These are phyloP conservation scores for Himantopus leucocephalus DNA, from an alignment of 2,113 vertebrate genomes.

Conservation along the genomic window DNA sequence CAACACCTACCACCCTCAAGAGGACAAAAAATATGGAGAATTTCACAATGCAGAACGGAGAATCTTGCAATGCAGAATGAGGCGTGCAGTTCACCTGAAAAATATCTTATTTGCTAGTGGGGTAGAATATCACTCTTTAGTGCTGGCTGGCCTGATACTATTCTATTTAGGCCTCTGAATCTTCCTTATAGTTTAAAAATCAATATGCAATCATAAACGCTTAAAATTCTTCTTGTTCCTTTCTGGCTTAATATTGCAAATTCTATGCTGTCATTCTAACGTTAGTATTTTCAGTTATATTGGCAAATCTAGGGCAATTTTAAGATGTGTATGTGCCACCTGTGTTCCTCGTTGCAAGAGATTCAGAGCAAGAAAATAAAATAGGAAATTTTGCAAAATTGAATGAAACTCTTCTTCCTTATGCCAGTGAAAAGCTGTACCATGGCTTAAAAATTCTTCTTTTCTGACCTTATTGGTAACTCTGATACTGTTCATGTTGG, in stretches of 20 bases:
- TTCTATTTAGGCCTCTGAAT: background rate
- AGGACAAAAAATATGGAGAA: background rate
- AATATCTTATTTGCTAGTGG: background rate
- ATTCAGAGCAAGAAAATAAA: background rate
- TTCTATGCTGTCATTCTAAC: background rate
- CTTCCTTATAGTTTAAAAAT: background rate
- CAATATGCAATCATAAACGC: background rate
- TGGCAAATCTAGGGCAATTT: background rate
- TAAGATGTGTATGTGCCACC: background rate
- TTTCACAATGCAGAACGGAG: background rate
- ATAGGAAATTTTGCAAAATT: background rate
- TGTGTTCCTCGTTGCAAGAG: background rate
- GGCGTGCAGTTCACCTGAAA: background rate
- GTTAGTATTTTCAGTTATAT: background rate
- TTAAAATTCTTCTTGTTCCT: background rate
- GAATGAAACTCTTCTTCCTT: background rate
- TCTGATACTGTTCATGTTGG: background rate
- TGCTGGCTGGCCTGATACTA: background rate
- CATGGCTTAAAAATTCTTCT: background rate
- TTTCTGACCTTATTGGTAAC: background rate
- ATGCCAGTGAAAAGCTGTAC: background rate
- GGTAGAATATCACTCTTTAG: background rate
- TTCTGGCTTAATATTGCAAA: background rate
- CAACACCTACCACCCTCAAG: background rate
- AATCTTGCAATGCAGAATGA: background rate